These are phyloP conservation scores for Arrhopalites spinosus DNA, from an alignment of 2,888 invertebrate genomes.

Conservation along the genomic window DNA sequence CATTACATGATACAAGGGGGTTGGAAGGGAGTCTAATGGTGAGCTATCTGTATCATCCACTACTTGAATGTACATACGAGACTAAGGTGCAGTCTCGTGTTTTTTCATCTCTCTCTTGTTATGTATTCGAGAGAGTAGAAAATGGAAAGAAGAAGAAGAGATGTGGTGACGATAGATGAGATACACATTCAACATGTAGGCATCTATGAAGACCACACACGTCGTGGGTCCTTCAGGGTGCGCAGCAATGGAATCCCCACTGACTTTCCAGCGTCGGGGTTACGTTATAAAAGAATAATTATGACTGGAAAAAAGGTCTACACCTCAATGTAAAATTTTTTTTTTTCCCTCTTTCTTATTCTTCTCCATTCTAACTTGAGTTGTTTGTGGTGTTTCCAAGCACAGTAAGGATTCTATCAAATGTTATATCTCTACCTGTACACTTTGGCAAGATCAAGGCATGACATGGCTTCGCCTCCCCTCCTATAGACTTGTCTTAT, in stretches of 20 bases:
- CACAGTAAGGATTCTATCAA: conserved; percentile 9
- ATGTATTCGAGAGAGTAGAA: neutral
- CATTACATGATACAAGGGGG: neutral
- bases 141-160: conserved; percentile 2
- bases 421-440: neutral
- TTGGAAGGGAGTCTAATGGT: neutral
- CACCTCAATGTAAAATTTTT: conserved; percentile 17
- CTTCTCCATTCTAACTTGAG: no score
- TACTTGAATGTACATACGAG: neutral
- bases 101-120: neutral
- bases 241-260: conserved; percentile 35
- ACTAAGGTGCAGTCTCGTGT: neutral
- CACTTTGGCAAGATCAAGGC: no score
- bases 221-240: conserved; percentile 52
- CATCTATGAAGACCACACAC: conserved; percentile 52
- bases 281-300: conserved; percentile 20
- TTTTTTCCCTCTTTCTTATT: no score
- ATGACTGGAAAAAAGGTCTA: neutral
- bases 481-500: no score
- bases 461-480: no score
- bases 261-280: conserved; percentile 32
- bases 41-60: neutral
- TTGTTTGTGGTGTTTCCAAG: neutral
- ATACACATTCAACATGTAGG: neutral
- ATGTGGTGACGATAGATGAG: conserved; percentile 21